Evolutionary conservation across 2,113 vertebrate genomes (phyloP).

Genomic region (Rissa tridactyla): DNA sequence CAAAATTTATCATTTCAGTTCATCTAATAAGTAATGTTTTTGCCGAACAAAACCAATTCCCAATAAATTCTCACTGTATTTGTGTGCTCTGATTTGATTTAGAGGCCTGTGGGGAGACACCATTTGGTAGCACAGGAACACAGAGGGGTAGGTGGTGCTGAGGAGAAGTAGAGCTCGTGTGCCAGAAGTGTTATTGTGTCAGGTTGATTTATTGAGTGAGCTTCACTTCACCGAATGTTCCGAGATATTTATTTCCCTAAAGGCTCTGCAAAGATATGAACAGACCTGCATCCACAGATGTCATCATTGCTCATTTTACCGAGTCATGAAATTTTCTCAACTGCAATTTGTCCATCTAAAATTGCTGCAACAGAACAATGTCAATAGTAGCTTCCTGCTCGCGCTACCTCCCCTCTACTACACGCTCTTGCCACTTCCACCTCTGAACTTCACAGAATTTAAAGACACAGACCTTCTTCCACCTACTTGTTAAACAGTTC

Average conservation of each 20-base stretch:
- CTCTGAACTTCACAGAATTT: conserved; percentile 60
- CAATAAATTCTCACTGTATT: conserved; percentile 99
- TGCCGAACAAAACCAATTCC: conserved; percentile 98
- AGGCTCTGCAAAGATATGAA: conserved; percentile 99
- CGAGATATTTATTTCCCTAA: conserved; percentile 99
- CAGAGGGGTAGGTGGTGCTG: conserved; percentile 95
- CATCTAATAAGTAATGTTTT: conserved; percentile 98
- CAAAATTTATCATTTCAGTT: conserved; percentile 90
- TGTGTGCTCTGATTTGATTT: conserved; percentile 99
- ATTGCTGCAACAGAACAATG: conserved; percentile 84
- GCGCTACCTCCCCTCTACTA: conserved; percentile 39
- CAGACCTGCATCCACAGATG: conserved; percentile 99
- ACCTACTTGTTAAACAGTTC: not conserved
- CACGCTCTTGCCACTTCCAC: conserved; percentile 47
- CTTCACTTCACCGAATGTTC: conserved; percentile 99
- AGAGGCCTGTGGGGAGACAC: conserved; percentile 98
- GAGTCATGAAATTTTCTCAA: conserved; percentile 99
- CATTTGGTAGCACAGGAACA: conserved; percentile 97
- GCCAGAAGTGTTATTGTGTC: conserved; percentile 99
- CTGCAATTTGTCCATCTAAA: conserved; percentile 88
- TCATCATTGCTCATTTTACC: conserved; percentile 99
- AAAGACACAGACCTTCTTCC: conserved; percentile 29
- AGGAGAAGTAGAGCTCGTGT: conserved; percentile 88
- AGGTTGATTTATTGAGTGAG: conserved; percentile 99
- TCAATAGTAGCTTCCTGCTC: conserved; percentile 87